Evolutionary conservation across 2,888 invertebrate species (phyloP), one percentile per base, ranked within the genome.

Genomic region (Thymelicus acteon): DNA sequence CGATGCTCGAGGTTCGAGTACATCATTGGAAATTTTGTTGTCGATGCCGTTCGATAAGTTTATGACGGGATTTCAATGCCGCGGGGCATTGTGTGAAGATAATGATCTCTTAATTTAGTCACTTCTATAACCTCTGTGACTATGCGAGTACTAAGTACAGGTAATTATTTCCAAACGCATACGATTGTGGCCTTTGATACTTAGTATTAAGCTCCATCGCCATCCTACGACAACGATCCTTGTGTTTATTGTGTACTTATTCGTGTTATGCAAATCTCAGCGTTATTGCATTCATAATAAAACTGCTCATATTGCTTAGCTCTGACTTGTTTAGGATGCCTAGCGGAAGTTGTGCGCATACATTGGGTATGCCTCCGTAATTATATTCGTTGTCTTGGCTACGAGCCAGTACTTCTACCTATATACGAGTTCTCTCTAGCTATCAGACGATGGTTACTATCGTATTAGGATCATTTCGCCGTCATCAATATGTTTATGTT

Each of bases 71-170:
- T 64, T 75, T 72, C 74, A 81, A 76, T 76, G 78, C 73, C 77
- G 73, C 74, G 67, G 48, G 74, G 75, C 74, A 79, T 80, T 82
- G 80, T 82, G 64, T 66, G 60, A 58, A 72, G 72, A 73, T 76
- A 78, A 79, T 79, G 76, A 80, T 80, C 76, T 75, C 77, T 78
- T 77, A 74, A 77, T 79, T 79, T 78, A 80, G 74, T 75, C 75
- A 72, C 78, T 76, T 61, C 72, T 78, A 78, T 79, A 76, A 77
- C 74, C 74, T 70, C 73, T 73, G 73, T 75, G 73, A 74, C 75
- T 74, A 31, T 70, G 71, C 65, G 73, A 62, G 63, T 63, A 63
- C 69, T 69, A 52, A 70, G 64, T 64, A 19, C 40, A 15, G 64
- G 39, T 70, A 70, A 63, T 70, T 70, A 64, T 62, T n/a, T 40